phyloP scores from a whole-genome alignment of 2,113 vertebrate genomes.

The Oreotrochilus melanogaster region DNA sequence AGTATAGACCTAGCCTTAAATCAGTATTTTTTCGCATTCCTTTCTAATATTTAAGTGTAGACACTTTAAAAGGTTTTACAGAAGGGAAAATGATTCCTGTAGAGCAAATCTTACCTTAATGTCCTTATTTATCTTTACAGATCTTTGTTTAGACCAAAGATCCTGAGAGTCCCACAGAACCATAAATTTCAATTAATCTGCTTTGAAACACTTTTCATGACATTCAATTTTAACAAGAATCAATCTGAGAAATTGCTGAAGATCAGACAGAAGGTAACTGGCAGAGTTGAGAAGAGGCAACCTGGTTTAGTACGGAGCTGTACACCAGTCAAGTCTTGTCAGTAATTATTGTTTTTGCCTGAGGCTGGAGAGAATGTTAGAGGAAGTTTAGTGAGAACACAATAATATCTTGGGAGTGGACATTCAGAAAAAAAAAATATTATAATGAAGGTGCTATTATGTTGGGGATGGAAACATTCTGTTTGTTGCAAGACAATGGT shows the following conservation, averaged over 20 bases:
- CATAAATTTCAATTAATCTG: not conserved
- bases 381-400: not conserved
- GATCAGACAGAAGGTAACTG: not conserved
- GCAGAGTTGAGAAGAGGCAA: not conserved
- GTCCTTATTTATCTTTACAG: not conserved
- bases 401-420: not conserved
- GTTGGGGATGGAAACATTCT: not conserved
- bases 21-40: fast-evolving
- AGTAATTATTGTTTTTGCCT: not conserved
- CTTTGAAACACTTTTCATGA: not conserved
- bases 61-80: not conserved
- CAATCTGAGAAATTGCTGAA: not conserved
- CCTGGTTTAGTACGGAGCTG: not conserved
- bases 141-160: not conserved
- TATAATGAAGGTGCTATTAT: not conserved
- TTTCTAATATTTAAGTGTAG: not conserved
- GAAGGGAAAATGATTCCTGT: not conserved
- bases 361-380: not conserved
- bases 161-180: not conserved
- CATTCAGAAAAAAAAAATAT: not conserved
- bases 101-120: not conserved
- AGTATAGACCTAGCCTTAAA: not conserved
- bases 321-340: not conserved
- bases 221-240: not conserved
- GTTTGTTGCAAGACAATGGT: not conserved